Evolutionary conservation across 2,888 invertebrate species (phyloP).

Genomic region (Melanchra persicariae): DNA sequence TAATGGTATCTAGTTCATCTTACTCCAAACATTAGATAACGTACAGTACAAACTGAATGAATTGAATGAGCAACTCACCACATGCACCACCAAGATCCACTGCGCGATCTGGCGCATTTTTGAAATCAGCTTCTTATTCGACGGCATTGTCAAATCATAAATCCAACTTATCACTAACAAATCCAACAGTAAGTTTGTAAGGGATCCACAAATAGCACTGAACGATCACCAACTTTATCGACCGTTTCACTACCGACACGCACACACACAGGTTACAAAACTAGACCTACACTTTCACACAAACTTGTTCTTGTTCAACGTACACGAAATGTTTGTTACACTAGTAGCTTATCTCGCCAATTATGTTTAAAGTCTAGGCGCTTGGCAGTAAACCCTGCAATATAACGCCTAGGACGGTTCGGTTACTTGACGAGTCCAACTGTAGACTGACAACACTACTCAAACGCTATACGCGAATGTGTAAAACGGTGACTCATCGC

Average conservation of each 20-base stretch:
- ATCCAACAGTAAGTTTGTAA: constrained; percentile 75
- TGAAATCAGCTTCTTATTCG: constrained; percentile 87
- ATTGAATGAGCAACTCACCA: constrained; percentile 80
- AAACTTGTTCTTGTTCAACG: constrained; percentile 80
- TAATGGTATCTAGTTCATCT: constrained; percentile 41
- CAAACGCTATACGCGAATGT: constrained; percentile 91
- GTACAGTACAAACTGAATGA: constrained; percentile 33
- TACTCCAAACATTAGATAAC: constrained; percentile 49
- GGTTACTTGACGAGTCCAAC: constrained; percentile 88
- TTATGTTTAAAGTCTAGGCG: constrained; percentile 80
- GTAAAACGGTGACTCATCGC: constrained; percentile 91
- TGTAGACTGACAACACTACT: constrained; percentile 90
- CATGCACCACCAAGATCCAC: constrained; percentile 88
- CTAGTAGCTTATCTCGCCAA: constrained; percentile 78
- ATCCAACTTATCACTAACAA: constrained; percentile 73
- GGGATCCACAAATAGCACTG: constrained; percentile 87
- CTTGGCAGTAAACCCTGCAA: constrained; percentile 86
- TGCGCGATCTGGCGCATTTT: constrained; percentile 87
- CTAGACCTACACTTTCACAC: constrained; percentile 88
- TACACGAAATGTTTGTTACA: constrained; percentile 77
- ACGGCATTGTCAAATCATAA: constrained; percentile 83
- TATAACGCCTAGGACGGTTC: constrained; percentile 86
- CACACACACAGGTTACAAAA: constrained; percentile 84
- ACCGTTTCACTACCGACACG: constrained; percentile 89
- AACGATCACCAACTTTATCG: constrained; percentile 87